Base-by-base conservation (phyloP, 2,113 vertebrate genomes). In the Gnathonemus longibarbis region DNA sequence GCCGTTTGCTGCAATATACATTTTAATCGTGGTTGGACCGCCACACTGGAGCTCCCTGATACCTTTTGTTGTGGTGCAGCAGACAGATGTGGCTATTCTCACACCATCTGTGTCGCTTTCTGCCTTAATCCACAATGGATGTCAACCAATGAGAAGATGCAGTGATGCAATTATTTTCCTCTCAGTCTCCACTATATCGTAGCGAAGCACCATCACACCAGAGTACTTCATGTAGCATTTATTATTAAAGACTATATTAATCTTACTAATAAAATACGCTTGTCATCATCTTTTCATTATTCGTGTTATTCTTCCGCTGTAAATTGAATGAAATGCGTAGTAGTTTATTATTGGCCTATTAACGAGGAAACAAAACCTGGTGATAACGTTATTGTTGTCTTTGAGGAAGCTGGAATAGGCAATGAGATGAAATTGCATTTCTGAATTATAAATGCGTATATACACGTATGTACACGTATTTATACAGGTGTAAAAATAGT, bases 11-110 rank as follows among this genome's bases (percentile, higher is more conserved):
- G 49, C 85, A 11, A 53, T 27, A 31, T 52, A 27, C 49, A 53
- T 84, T 45, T 84, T 84, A 84, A 48, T 84, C 31, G 49, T 48
- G 48, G 85, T 31, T 87, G n/a, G 85, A 53, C 49, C 10, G 8
- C 50, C 85, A 27, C 50, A 11, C 83, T 84, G 19, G 39, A 84
- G 45, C 83, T 84, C 83, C 19, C 6, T 84, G 83, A 42, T 84
- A 48, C 83, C 83, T 84, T 84, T 84, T 84, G 83, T 84, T 84
- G 83, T 24, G 83, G 83, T 48, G 83, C 50, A 35, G 50, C 27
- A 35, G 50, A 87, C 85, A 87, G 85, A 87, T 87, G 85, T 53
- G 85, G 27, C 85, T 53, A 19, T 53, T 87, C 85, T 87, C 85
- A 53, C 31, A 53, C 85, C 85, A 53, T 87, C 85, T 84, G 83